Evolutionary conservation across 2,797 vertebrate genomes (phyloP), one percentile per base, ranked within the genome.

Genomic region (Clarias pachynema): DNA sequence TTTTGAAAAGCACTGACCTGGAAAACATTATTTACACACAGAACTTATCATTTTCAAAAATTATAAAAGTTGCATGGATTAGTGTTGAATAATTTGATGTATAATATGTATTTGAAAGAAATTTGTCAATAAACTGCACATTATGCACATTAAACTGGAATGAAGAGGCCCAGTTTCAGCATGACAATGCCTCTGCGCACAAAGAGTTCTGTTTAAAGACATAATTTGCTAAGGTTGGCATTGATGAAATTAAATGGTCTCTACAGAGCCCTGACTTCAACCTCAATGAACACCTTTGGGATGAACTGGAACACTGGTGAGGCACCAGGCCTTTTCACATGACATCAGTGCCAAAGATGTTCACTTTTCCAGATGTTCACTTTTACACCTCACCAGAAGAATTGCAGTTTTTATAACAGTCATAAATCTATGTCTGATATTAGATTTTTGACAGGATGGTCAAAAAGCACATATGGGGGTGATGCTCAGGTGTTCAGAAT

Each of bases 1-100:
- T 44, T 66, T 62, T 75, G 66, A 86, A 85, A 86, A 87, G 85
- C 83, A 80, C 57, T 15, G 63, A 66, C 34, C 73, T 49, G 37
- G 18, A 60, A 1, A 69, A 80, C 74, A 68, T 70, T 57, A 74
- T 26, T 24, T 65, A 84, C 63, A 78, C n/a, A 49, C 29, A 68
- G 24, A 26, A 81, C 53, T 59, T 29, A 24, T 72, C 24, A 72
- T 53, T 66, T 56, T 84, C 24, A 37, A 84, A 10, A 84, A 77
- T 66, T 18, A 56, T 57, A 7, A 78, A 78, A 70, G 15, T 20
- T 82, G 22, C 62, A 77, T n/a, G 56, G n/a, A 59, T n/a, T 16
- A 40, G 56, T 78, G 53, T 62, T 74, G 29, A 60, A 56, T 31
- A 49, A 82, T 44, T 56, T 63, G 0, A 65, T 79, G 74, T 70